Evolutionary conservation across 2,888 invertebrate species (phyloP).

Genomic region (Mermis nigrescens): DNA sequence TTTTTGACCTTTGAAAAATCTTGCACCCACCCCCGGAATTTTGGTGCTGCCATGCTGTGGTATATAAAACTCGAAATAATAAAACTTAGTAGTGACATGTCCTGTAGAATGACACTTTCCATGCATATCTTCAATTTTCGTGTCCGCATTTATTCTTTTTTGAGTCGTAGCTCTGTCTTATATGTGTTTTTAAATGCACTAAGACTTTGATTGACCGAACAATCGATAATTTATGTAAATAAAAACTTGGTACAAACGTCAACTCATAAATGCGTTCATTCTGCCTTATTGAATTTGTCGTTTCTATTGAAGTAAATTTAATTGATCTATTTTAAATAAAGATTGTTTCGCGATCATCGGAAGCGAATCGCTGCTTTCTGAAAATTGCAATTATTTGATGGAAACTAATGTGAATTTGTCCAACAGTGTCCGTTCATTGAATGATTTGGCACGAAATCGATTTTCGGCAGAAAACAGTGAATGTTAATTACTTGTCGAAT

Average conservation of each 20-base stretch:
- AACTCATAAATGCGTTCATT: no score
- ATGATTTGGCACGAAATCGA: not conserved
- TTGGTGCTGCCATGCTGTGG: no score
- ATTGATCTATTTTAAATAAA: not conserved
- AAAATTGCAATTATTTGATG: slow-evolving; percentile 16
- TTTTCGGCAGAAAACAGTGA: not conserved
- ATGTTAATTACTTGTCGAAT: no score
- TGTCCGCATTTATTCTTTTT: not conserved
- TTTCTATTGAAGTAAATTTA: not conserved
- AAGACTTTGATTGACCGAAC: no score
- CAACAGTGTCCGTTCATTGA: slow-evolving; percentile 14
- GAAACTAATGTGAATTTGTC: slow-evolving; percentile 18
- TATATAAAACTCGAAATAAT: no score
- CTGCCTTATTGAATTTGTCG: not conserved
- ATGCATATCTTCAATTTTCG: not conserved
- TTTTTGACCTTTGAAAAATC: no score
- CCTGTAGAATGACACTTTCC: no score
- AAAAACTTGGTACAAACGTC: no score
- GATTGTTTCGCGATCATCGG: slow-evolving; percentile 19
- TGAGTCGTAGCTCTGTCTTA: not conserved
- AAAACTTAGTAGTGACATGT: no score
- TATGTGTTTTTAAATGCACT: no score
- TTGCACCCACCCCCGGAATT: no score
- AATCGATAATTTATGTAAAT: no score
- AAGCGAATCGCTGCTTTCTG: slow-evolving; percentile 11